These are phyloP conservation scores for Myxocyprinus asiaticus DNA, from an alignment of 2,113 vertebrate species.

Conservation along the genomic window DNA sequence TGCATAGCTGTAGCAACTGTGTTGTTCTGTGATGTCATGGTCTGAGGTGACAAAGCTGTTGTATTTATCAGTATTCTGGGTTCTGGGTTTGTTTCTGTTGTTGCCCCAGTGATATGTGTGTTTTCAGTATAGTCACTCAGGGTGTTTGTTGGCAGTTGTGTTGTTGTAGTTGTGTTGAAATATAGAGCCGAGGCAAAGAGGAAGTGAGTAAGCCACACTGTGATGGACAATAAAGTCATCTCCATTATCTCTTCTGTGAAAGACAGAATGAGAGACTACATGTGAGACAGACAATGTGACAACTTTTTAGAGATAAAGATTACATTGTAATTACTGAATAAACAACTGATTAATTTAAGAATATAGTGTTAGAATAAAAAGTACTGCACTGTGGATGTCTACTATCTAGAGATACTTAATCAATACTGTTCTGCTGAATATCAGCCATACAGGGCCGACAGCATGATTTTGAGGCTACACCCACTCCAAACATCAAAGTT, in stretches of 20 bases:
- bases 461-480: too few species aligned
- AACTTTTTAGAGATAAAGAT: not conserved
- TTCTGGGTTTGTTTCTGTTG: slow-evolving; percentile 4
- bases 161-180: not conserved
- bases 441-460: too few species aligned
- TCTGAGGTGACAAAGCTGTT: not conserved
- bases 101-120: not conserved
- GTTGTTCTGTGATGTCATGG: not conserved
- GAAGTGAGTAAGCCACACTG: slow-evolving; percentile 49
- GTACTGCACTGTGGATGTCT: too few species aligned
- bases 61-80: not conserved
- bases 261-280: not conserved
- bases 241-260: slow-evolving; percentile 47
- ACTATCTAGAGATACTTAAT: too few species aligned
- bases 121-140: not conserved
- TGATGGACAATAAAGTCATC: slow-evolving; percentile 14
- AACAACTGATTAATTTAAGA: not conserved
- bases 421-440: too few species aligned
- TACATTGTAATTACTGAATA: not conserved
- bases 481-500: too few species aligned
- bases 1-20: not conserved
- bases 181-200: slow-evolving; percentile 14
- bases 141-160: not conserved
- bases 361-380: not conserved
- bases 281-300: not conserved